Percentiles rank a stretch among this genome's conserved stretches.
These are phyloP conservation scores for Brevipalpus yothersi DNA, from an alignment of 1,140 invertebrate species.

Conservation along the genomic window DNA sequence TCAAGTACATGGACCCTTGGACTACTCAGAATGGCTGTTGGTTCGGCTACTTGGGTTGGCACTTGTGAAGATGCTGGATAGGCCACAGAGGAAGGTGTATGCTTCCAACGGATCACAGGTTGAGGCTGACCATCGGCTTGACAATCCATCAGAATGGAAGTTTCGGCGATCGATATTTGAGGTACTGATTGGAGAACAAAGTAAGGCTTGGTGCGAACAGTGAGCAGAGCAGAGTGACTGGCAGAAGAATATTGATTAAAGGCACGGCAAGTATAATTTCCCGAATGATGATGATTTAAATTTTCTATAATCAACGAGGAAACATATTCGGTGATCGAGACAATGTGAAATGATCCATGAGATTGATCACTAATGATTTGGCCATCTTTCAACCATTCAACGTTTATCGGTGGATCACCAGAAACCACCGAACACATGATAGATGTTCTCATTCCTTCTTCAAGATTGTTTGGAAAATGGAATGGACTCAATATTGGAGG, in stretches of 20 bases:
- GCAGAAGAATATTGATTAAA: slow-evolving; percentile 47
- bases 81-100: not conserved
- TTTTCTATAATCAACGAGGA: slow-evolving; percentile 40
- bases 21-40: slow-evolving; percentile 11
- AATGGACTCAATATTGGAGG: slow-evolving; percentile 14
- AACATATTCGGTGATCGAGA: slow-evolving; percentile 14
- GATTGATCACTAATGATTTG: slow-evolving; percentile 22
- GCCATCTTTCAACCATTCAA: slow-evolving; percentile 49
- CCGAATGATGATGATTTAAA: slow-evolving; percentile 41
- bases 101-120: slow-evolving; percentile 17
- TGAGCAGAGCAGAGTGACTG: slow-evolving; percentile 48
- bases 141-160: slow-evolving; percentile 13
- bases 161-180: slow-evolving; percentile 11
- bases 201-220: slow-evolving; percentile 31
- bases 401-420: slow-evolving; percentile 36
- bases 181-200: slow-evolving; percentile 14
- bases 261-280: slow-evolving; percentile 54
- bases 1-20: slow-evolving; percentile 16
- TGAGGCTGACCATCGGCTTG: slow-evolving; percentile 15
- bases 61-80: not conserved
- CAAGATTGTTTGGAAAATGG: slow-evolving; percentile 13
- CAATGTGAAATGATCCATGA: slow-evolving; percentile 11
- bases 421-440: slow-evolving; percentile 14
- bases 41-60: not conserved
- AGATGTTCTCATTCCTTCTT: slow-evolving; percentile 15